Evolutionary conservation across 1,140 invertebrate genomes (phyloP).

Genomic region (Halesus radiatus): DNA sequence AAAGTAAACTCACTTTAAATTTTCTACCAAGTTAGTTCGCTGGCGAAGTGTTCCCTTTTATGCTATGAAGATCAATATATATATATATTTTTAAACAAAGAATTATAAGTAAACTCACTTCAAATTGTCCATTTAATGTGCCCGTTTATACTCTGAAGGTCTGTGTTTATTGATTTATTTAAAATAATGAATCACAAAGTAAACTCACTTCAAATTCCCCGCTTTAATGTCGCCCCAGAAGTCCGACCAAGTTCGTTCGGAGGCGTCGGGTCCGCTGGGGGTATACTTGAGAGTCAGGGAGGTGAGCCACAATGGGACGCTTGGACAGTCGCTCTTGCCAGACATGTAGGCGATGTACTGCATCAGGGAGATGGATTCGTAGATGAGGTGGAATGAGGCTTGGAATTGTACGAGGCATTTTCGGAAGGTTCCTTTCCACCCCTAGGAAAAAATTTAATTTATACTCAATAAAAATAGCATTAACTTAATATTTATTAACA

Average conservation of each 20-base stretch:
- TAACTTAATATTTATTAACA: too few species aligned
- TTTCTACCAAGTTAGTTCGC: too few species aligned
- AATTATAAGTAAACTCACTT: too few species aligned
- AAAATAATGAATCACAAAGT: too few species aligned
- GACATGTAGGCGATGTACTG: conserved; percentile 68
- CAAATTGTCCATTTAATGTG: too few species aligned
- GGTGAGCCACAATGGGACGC: conserved; percentile 66
- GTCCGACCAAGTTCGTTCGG: conserved; percentile 49
- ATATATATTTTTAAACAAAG: too few species aligned
- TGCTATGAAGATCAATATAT: too few species aligned
- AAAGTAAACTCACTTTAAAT: too few species aligned
- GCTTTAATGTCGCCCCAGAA: conserved; percentile 62
- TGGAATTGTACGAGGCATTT: conserved; percentile 60
- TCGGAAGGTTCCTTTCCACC: conserved; percentile 59
- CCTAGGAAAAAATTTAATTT: conserved; percentile 53
- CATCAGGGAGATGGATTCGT: conserved; percentile 59
- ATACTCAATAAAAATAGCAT: too few species aligned
- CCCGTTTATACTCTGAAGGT: too few species aligned
- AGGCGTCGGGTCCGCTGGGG: conserved; percentile 57
- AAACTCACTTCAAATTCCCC: conserved; percentile 61
- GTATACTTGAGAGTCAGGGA: conserved; percentile 69
- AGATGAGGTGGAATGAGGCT: conserved; percentile 60
- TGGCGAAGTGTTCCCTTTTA: too few species aligned
- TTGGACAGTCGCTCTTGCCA: conserved; percentile 66
- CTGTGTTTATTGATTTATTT: too few species aligned